These are phyloP conservation scores for Clostera curtula DNA, from an alignment of 2,888 invertebrate genomes.

Conservation along the genomic window DNA sequence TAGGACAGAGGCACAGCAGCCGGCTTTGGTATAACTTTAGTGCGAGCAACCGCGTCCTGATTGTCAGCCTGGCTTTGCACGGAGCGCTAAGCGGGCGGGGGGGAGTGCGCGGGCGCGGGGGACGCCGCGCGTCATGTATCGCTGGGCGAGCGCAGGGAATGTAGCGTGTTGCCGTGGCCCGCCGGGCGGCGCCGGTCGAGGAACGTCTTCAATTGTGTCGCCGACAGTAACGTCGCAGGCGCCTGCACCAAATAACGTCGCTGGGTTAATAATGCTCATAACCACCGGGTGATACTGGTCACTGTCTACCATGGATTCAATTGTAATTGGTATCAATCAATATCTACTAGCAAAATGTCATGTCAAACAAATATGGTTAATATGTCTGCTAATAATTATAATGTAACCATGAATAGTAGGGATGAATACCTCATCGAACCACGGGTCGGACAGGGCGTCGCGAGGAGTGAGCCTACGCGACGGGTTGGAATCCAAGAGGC, in stretches of 20 bases:
- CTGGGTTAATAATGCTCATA: too few relatives aligned
- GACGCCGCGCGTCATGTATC: constrained; percentile 44
- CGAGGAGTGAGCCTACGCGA: constrained; percentile 39
- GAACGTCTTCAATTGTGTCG: constrained; percentile 59
- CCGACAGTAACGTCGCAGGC: constrained; percentile 42
- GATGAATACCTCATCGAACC: constrained; percentile 65
- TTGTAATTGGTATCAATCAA: too few relatives aligned
- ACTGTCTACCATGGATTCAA: too few relatives aligned
- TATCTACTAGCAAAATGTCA: too few relatives aligned
- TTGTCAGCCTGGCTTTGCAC: too few relatives aligned
- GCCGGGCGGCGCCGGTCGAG: constrained; percentile 61
- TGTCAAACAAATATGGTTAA: too few relatives aligned
- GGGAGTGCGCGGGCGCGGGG: constrained; percentile 5
- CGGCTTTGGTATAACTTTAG: too few relatives aligned
- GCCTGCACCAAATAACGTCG: constrained; percentile 34
- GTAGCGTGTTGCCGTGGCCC: constrained; percentile 51
- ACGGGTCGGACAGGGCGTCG: constrained; percentile 45
- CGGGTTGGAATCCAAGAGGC: constrained; percentile 75
- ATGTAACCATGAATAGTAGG: too few relatives aligned
- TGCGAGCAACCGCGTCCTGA: too few relatives aligned
- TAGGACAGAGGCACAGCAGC: too few relatives aligned
- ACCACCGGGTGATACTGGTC: too few relatives aligned
- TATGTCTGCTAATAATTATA: too few relatives aligned
- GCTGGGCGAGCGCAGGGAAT: constrained; percentile 52
- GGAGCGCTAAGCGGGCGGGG: constrained; percentile 6